Evolutionary conservation across 2,888 invertebrate species (phyloP).

Genomic region (Rhyacophila evoluta): DNA sequence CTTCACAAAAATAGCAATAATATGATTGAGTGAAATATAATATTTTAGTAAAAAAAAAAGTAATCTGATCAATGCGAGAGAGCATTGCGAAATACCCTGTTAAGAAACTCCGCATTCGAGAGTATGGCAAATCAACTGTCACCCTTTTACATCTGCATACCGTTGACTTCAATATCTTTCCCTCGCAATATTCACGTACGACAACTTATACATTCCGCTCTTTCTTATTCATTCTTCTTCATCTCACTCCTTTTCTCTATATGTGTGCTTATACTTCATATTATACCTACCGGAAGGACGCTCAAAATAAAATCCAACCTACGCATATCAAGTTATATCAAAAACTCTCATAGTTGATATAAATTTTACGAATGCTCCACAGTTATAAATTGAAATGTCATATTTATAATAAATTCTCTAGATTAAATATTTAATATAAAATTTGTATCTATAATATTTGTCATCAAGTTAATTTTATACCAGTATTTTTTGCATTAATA

Average conservation of each 20-base stretch:
- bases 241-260: not conserved
- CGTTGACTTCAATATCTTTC: conserved; percentile 47
- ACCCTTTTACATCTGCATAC: conserved; percentile 46
- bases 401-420: too few species aligned
- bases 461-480: too few species aligned
- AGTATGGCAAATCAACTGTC: conserved; percentile 30
- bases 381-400: not conserved
- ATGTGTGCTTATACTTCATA: not conserved
- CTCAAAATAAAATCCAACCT: conserved; percentile 52
- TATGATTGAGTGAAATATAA: too few species aligned
- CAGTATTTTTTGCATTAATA: too few species aligned
- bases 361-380: conserved; percentile 19
- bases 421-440: too few species aligned
- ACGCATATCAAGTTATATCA: conserved; percentile 52
- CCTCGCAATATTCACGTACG: conserved; percentile 42
- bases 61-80: too few species aligned
- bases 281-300: conserved; percentile 50
- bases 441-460: too few species aligned
- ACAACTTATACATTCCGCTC: conserved; percentile 42
- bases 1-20: too few species aligned
- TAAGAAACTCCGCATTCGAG: not conserved
- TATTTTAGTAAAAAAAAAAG: too few species aligned
- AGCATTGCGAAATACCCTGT: conserved; percentile 6
- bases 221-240: conserved; percentile 45
- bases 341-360: conserved; percentile 31